Conservation (phyloP, 1,140 invertebrate species). For the Lordiphosa clarofinis region DNA sequence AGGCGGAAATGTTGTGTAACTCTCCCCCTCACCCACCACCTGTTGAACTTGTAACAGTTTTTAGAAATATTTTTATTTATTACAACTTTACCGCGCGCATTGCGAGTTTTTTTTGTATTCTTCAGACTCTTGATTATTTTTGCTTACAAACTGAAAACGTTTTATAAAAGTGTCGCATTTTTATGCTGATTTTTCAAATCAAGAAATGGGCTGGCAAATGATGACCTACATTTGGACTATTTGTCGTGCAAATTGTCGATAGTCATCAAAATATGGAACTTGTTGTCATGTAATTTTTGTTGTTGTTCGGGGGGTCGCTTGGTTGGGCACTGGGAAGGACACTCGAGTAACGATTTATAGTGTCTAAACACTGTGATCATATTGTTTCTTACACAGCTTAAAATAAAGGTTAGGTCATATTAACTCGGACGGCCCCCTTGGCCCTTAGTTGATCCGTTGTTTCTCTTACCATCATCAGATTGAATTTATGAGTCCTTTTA, state of each 20-base stretch:
- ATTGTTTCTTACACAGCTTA: too few species aligned
- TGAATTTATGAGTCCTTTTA: too few species aligned
- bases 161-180: constrained; percentile 63
- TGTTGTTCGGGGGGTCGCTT: background rate
- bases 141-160: constrained; percentile 74
- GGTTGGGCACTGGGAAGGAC: background rate
- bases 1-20: constrained; percentile 1
- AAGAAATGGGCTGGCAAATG: constrained; percentile 44
- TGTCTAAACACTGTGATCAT: too few species aligned
- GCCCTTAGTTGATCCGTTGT: too few species aligned
- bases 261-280: constrained; percentile 6
- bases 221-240: constrained; percentile 47
- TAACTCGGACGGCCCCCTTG: too few species aligned
- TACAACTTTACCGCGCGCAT: constrained; percentile 31
- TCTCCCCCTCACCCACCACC: background rate
- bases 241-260: constrained; percentile 11
- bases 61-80: constrained; percentile 30
- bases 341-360: constrained; percentile 3
- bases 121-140: constrained; percentile 37
- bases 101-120: constrained; percentile 20
- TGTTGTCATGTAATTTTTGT: background rate
- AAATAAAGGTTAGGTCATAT: too few species aligned
- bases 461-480: too few species aligned
- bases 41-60: constrained; percentile 62
- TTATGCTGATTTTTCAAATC: constrained; percentile 72